Evolutionary conservation across 2,113 vertebrate species (phyloP), one percentile per base, ranked within the genome.

Genomic region (Myrmophylax atrothorax): DNA sequence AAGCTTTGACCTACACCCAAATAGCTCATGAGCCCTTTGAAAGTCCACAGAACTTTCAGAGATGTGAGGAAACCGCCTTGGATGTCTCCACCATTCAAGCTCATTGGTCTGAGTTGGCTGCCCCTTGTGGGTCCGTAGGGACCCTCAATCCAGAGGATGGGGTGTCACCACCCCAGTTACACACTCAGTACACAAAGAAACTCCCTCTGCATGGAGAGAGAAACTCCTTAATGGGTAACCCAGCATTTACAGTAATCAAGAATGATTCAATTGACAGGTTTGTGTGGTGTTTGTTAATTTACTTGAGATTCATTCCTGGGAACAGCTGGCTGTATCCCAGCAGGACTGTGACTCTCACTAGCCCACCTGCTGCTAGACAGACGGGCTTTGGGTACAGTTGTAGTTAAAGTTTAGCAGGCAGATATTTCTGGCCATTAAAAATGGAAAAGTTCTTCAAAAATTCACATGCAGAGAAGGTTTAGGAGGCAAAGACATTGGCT

Each of bases 281-380:
- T 97, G 97, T 96, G 96, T 95, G 96, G 95, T 97, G 98, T 97
- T 98, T 97, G 97, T 96, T 97, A 97, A 98, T 98, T 98, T 97
- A 96, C 97, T 97, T 68, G 96, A 97, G 97, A 98, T 97, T 97
- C 97, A 95, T 97, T 97, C 96, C 79, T 87, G 87, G 94, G 96
- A 98, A 98, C 98, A 98, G 98, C 97, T 98, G 98, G 97, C 97
- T 64, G 81, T 97, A 94, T 97, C 98, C 98, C 97, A 95, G 97
- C 97, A 97, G 97, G 98, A 97, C 95, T 84, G 96, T 94, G 93
- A 93, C 96, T 97, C 96, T 94, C 94, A 79, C 96, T 93, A 44
- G 90, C 97, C 97, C 97, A 97, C 98, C 98, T 98, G 98, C 97
- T 95, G 84, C 96, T 97, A 93, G 78, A 85, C 96, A 97, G 97